Base-by-base conservation (phyloP, 2,113 vertebrate genomes). In the Eleginops maclovinus region DNA sequence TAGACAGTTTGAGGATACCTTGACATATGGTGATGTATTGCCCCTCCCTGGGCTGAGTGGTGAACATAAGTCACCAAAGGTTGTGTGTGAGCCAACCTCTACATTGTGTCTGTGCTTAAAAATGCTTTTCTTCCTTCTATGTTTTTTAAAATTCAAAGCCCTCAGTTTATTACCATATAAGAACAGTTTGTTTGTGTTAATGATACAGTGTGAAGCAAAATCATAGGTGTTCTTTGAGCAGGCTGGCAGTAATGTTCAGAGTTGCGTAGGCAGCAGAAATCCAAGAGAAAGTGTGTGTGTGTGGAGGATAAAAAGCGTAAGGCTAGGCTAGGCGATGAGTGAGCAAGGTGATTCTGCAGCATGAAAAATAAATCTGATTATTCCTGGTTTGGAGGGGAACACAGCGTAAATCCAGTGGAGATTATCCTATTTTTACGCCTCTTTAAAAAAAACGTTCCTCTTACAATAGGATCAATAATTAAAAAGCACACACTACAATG, bases 361-460 rank as follows among this genome's bases (percentile, higher is more conserved):
- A 74, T 79, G 63, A 50, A 56, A 85, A 91, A 87, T 75, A 87
- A 85, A 87, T 86, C 79, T 4, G 81, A 77, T 84, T 88, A 81
- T 72, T 64, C 71, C 53, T 44, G 43, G 46, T 77, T 81, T 47
- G 63, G 56, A 51, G 19, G 60, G 31, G 26, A 47, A 59, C 21
- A 11, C 56, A 22, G 70, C 9, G 1, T 58, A 87, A 83, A 87
- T 78, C 66, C 66, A 62, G 43, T 0, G 17, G 61, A 73, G 72
- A 82, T 86, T 59, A 82, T 84, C 41, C 74, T 19, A 22, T 49
- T 22, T n/a, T 13, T 40, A 11, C 3, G 0, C 11, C 26, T 28
- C 66, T 16, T 62, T 47, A 31, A n/a, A 11, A 40, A 40, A 70
- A 70, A 17, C 26, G 79, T 60, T 7, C 28, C 50, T 54, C 28